These are phyloP conservation scores for Hemicentrotus pulcherrimus DNA, from an alignment of 35 echinoderm and acorn worm species.

Conservation along the genomic window DNA sequence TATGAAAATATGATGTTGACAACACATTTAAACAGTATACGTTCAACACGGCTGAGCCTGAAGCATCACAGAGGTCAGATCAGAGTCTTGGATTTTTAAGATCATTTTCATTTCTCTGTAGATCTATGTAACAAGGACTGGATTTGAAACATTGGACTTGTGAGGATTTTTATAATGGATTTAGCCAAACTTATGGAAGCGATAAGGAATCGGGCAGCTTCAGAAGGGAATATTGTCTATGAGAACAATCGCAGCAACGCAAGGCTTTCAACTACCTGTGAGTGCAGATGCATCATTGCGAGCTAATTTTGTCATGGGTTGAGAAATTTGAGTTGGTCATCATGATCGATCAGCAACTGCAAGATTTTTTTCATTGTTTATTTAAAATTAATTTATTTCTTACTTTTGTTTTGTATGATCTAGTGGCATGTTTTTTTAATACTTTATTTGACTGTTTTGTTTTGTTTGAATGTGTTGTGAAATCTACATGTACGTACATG, in stretches of 20 bases:
- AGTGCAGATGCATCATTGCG: background rate
- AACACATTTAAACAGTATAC: too few relatives aligned
- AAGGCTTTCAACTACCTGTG: slow-evolving; percentile 13
- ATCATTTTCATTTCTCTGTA: background rate
- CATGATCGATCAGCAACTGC: background rate
- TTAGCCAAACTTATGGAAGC: slow-evolving; percentile 28
- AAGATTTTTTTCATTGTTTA: background rate
- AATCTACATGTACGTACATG: too few relatives aligned
- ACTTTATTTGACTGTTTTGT: too few relatives aligned
- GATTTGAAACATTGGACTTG: background rate
- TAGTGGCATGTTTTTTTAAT: too few relatives aligned
- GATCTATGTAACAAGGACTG: background rate
- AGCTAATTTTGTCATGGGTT: background rate
- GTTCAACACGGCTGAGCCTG: too few relatives aligned
- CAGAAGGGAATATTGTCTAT: slow-evolving; percentile 23
- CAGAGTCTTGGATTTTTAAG: background rate
- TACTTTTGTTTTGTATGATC: too few relatives aligned
- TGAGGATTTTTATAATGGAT: slow-evolving; percentile 2
- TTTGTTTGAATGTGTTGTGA: too few relatives aligned
- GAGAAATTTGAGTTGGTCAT: background rate
- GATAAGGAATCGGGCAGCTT: slow-evolving; percentile 32
- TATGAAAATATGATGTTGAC: too few relatives aligned
- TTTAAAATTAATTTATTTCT: background rate
- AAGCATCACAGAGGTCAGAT: too few relatives aligned
- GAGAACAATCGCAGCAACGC: slow-evolving; percentile 37